A percentile compares a stretch with the other conserved stretches of the same genome.
phyloP scores from a whole-genome alignment of 2,113 vertebrate species.

The Nematolebias whitei region DNA sequence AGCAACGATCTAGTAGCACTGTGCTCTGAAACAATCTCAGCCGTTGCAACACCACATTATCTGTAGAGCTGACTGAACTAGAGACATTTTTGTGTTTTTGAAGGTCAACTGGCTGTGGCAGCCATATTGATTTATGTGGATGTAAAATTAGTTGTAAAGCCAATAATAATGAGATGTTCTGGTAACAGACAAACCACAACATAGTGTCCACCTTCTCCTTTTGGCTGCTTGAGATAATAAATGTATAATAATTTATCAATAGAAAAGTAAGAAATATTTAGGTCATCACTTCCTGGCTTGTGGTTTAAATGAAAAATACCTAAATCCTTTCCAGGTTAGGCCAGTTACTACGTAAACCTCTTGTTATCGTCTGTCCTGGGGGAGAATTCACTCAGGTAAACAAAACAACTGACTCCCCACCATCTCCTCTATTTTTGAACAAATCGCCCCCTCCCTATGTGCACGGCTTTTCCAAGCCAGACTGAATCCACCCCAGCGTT shows the following conservation, averaged over 20 bases:
- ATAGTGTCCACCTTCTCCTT: too few species aligned
- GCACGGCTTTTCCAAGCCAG: slow-evolving; percentile 54
- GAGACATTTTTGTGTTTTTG: too few species aligned
- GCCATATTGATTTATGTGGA: too few species aligned
- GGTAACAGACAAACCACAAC: too few species aligned
- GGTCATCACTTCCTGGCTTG: background rate
- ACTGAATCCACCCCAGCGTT: slow-evolving; percentile 11
- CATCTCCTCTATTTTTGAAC: slow-evolving; percentile 35
- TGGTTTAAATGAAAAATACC: slow-evolving; percentile 10
- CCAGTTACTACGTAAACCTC: slow-evolving; percentile 36
- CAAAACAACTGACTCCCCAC: slow-evolving; percentile 46
- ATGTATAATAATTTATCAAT: background rate
- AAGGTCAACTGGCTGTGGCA: too few species aligned
- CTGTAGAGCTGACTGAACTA: too few species aligned
- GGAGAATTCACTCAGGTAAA: slow-evolving; percentile 29
- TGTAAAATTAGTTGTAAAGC: too few species aligned
- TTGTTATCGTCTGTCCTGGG: slow-evolving; percentile 47
- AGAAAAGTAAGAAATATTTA: background rate
- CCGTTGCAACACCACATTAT: too few species aligned
- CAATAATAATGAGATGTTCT: background rate
- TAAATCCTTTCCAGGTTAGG: slow-evolving; percentile 38
- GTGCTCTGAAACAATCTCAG: too few species aligned
- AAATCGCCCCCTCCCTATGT: slow-evolving; percentile 40
- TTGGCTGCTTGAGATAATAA: background rate
- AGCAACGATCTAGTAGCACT: too few species aligned